A percentile compares a stretch with the other conserved stretches of the same genome.
Conservation (phyloP, 2,113 vertebrate species). For the Galeopterus variegatus region DNA sequence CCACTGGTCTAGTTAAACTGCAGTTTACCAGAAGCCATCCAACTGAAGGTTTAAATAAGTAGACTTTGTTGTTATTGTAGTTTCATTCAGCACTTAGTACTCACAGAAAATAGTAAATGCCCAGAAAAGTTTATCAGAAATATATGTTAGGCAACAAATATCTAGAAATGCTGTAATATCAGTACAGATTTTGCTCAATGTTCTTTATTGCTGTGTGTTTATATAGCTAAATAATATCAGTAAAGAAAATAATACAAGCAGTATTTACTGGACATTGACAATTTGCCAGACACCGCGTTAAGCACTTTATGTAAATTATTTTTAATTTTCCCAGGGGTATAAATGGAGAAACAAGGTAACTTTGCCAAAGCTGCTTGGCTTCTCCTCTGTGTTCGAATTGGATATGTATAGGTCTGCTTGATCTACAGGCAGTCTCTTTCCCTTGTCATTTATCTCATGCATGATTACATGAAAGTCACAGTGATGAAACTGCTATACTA, state of each 20-base stretch:
- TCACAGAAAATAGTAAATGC: background rate
- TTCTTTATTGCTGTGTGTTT: background rate
- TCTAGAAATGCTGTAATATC: background rate
- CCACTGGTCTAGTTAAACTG: background rate
- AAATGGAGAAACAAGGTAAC: background rate
- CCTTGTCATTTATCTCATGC: background rate
- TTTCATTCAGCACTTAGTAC: background rate
- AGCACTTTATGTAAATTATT: background rate
- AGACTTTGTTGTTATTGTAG: background rate
- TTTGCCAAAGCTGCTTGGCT: background rate
- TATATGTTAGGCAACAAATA: background rate
- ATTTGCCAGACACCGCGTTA: background rate
- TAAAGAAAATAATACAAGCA: background rate
- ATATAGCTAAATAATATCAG: background rate
- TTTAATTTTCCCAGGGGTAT: background rate
- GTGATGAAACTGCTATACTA: background rate
- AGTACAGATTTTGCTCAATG: background rate
- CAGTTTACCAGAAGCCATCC: background rate
- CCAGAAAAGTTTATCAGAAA: background rate
- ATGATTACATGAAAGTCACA: background rate
- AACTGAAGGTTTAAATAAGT: background rate
- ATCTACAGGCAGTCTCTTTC: background rate
- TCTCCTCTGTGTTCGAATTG: background rate
- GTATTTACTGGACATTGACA: background rate
- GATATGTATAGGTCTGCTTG: background rate